Evolutionary conservation across 2,797 vertebrate genomes (phyloP).

Genomic region (Spea hammondii): DNA sequence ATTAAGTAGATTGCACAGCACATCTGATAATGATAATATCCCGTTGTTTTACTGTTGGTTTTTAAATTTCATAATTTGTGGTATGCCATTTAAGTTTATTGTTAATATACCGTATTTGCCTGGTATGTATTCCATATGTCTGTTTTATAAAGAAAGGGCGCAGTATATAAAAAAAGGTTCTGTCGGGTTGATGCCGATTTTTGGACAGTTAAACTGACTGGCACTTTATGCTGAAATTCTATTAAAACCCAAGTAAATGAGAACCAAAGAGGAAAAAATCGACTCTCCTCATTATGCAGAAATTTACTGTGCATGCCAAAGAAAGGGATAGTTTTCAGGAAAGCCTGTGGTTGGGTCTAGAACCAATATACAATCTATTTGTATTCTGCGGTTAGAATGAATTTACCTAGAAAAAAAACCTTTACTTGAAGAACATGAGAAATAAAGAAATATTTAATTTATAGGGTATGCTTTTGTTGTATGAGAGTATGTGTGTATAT

Average conservation of each 20-base stretch:
- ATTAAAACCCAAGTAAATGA: conserved; percentile 30
- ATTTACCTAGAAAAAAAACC: conserved; percentile 14
- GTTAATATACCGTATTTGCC: background rate
- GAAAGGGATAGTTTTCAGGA: conserved; percentile 36
- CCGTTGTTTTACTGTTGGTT: background rate
- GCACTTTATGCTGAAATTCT: conserved; percentile 28
- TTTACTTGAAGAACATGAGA: conserved; percentile 14
- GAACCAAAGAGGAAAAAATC: conserved; percentile 20
- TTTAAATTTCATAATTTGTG: conserved; percentile 14
- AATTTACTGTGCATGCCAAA: conserved; percentile 26
- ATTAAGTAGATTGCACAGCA: conserved; percentile 17
- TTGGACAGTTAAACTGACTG: conserved; percentile 2
- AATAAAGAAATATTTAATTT: background rate
- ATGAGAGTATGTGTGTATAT: too few species aligned
- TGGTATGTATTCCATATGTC: background rate
- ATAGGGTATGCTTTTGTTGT: too few species aligned
- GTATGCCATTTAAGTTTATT: conserved; percentile 16
- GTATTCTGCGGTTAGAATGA: conserved; percentile 28
- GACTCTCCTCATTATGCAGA: conserved; percentile 43
- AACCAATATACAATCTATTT: conserved; percentile 12
- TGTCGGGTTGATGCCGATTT: background rate
- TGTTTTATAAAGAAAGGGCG: background rate
- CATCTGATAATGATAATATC: conserved; percentile 22
- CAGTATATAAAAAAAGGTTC: background rate
- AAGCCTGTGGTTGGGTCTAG: conserved; percentile 43